Evolutionary conservation across 2,888 invertebrate genomes (phyloP), one percentile per base, ranked within the genome.

Genomic region (Dascillus cervinus): DNA sequence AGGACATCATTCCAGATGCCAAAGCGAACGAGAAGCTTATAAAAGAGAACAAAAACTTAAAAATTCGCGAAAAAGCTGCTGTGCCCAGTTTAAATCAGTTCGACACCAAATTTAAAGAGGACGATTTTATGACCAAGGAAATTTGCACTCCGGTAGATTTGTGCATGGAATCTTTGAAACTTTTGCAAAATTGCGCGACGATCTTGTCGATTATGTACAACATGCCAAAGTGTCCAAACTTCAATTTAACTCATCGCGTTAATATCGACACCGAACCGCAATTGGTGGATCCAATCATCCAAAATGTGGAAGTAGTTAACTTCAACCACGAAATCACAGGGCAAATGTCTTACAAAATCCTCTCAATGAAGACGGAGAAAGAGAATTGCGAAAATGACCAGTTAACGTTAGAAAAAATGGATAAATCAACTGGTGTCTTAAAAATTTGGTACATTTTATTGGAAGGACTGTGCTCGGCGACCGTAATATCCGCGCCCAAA

Each of bases 221-320:
- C 52, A 92, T 94, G 91, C 91, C 92, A 0, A 88, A 89, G 50
- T 91, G 91, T 59, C 94, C 94, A 0, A 83, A 83, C 39, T 92
- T 94, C 56, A 89, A 90, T 60, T 82, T 91, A 8, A 88, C 90
- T 0, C 86, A 90, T 54, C 73, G 83, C 54, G 79, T 86, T 42
- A 83, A 82, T 56, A 79, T 82, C 1, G 82, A 84, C 34, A 77
- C 79, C 27, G 79, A 82, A 2, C 73, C 85, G 2, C 82, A 84
- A 45, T 77, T 84, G 26, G 88, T 91, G 0, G 90, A 91, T 60
- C 81, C 86, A 0, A 74, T 82, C n/a, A 83, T 90, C 46, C 85
- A 87, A 6, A 84, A 81, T 52, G 69, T 49, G 5, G 62, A 62
- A 39, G 47, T 62, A 3, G 48, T 60, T 13, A 58, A 79, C 27